Evolutionary conservation across 2,888 invertebrate genomes (phyloP).

Genomic region (Crepidodera aurea): DNA sequence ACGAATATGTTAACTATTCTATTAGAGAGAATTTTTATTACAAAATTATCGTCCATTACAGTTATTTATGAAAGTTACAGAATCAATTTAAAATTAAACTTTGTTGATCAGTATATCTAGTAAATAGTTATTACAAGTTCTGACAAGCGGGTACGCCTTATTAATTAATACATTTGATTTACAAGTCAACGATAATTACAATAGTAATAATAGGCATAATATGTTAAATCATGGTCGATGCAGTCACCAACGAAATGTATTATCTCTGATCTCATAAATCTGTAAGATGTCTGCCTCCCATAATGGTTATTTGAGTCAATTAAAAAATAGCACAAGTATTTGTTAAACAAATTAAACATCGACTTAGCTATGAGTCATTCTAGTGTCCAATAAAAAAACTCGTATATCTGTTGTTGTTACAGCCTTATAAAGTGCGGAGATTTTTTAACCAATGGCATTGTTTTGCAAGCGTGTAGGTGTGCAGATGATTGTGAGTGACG

Average conservation of each 20-base stretch:
- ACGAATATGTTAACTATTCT: too few species aligned
- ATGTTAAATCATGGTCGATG: constrained; percentile 2
- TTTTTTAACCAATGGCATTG: constrained; percentile 3
- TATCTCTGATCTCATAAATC: constrained; percentile 7
- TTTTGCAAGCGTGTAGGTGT: constrained; percentile 10
- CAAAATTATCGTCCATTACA: too few species aligned
- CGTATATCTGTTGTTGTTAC: background rate
- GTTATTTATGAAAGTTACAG: background rate
- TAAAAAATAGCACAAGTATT: constrained; percentile 24
- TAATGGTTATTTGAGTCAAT: constrained; percentile 14
- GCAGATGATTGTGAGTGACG: constrained; percentile 3
- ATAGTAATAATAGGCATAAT: background rate
- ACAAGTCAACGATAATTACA: background rate
- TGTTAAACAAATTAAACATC: constrained; percentile 31
- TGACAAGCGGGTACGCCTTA: background rate
- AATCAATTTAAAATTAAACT: constrained; percentile 1
- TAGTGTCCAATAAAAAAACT: constrained; percentile 25
- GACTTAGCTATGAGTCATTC: constrained; percentile 19
- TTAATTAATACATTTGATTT: background rate
- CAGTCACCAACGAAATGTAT: background rate
- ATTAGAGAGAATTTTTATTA: too few species aligned
- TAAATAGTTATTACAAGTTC: background rate
- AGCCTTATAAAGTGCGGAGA: constrained; percentile 2
- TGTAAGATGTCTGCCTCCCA: background rate
- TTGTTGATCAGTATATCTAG: background rate